Conservation (phyloP, 1,140 invertebrate genomes). For the Drosophila lini region DNA sequence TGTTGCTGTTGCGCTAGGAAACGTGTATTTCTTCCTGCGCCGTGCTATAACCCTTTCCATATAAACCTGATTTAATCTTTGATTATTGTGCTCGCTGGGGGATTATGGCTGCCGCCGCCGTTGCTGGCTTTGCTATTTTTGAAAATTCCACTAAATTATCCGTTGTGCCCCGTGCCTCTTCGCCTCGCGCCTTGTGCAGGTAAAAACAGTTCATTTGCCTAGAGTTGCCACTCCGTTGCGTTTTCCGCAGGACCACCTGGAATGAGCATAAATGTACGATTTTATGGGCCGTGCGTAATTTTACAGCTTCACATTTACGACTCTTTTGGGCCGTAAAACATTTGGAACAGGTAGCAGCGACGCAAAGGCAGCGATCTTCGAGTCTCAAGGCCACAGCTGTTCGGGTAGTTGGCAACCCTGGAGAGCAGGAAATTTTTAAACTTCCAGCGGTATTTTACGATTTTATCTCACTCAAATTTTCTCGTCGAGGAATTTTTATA, state of each 20-base stretch:
- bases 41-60: constrained; percentile 78
- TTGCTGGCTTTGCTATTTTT: constrained; percentile 73
- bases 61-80: constrained; percentile 83
- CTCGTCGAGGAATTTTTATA: constrained; percentile 64
- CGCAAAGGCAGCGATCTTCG: constrained; percentile 12
- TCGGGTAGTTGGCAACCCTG: constrained; percentile 54
- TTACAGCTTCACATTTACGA: constrained; percentile 44
- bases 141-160: constrained; percentile 82
- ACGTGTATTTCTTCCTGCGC: constrained; percentile 82
- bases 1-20: constrained; percentile 70
- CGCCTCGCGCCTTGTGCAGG: constrained; percentile 51
- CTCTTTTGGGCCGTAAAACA: constrained; percentile 33
- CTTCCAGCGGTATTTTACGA: constrained; percentile 52
- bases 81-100: constrained; percentile 70
- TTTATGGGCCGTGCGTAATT: constrained; percentile 52
- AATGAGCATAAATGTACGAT: constrained; percentile 51
- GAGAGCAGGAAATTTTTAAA: constrained; percentile 17
- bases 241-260: constrained; percentile 65
- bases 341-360: constrained; percentile 47
- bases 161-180: constrained; percentile 45
- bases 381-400: constrained; percentile 49
- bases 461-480: constrained; percentile 50
- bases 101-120: constrained; percentile 53
- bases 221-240: constrained; percentile 62
- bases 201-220: constrained; percentile 79